These are phyloP conservation scores for Sturnira hondurensis DNA, from an alignment of 2,113 vertebrate genomes.

Conservation along the genomic window DNA sequence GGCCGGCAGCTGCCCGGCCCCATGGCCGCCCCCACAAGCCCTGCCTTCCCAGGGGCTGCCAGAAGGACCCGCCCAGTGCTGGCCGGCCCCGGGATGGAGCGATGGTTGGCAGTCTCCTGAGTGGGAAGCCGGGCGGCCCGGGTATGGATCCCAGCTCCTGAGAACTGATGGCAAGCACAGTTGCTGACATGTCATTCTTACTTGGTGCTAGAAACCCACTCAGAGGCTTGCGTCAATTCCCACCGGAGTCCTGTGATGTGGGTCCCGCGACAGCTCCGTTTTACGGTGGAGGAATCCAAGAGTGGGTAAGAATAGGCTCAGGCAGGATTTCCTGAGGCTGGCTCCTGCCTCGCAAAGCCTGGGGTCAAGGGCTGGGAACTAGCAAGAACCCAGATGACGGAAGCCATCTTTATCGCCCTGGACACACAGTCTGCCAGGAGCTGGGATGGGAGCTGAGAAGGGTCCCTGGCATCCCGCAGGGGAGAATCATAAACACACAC, in stretches of 20 bases:
- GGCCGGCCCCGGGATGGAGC: neutral
- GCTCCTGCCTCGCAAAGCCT: neutral
- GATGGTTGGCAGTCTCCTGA: accelerated
- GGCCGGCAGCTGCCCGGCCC: neutral
- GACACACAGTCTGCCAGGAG: neutral
- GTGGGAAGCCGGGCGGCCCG: neutral
- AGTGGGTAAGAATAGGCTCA: neutral
- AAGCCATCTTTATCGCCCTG: neutral
- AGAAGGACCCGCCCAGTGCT: neutral
- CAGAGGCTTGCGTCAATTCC: neutral
- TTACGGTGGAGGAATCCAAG: neutral
- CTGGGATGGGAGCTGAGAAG: neutral
- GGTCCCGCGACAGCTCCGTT: neutral
- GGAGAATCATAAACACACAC: accelerated
- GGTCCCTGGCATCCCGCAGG: neutral
- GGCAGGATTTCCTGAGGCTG: neutral
- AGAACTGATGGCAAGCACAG: neutral
- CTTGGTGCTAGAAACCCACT: accelerated
- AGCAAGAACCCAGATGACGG: neutral
- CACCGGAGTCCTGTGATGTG: neutral
- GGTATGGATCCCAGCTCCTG: neutral
- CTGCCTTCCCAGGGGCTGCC: neutral
- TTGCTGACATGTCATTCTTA: neutral
- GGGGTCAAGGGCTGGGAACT: neutral
- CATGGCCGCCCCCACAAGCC: neutral